Conservation (phyloP, 2,797 vertebrate genomes). For the Rhincodon typus region DNA sequence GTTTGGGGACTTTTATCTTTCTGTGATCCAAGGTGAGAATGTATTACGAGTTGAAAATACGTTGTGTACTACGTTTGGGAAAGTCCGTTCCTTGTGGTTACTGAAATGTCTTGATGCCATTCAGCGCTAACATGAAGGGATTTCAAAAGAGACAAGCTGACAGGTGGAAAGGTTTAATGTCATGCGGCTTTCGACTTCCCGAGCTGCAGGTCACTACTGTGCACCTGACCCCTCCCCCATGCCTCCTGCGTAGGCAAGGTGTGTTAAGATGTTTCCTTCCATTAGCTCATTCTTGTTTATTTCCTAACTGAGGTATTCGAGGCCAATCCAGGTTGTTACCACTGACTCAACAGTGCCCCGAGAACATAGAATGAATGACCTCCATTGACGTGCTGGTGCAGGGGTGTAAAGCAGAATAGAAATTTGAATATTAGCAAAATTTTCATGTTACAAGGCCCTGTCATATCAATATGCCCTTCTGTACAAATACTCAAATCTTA, state of each 20-base stretch:
- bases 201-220: not conserved
- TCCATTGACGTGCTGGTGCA: not conserved
- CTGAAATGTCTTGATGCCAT: constrained; percentile 14
- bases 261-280: not conserved
- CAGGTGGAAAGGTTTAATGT: not conserved
- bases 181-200: not conserved
- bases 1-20: constrained; percentile 5
- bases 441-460: not conserved
- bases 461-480: not conserved
- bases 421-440: not conserved
- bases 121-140: not conserved
- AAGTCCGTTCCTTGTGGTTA: constrained; percentile 13
- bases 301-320: not conserved
- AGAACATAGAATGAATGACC: not conserved
- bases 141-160: not conserved
- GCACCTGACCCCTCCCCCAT: too few relatives aligned
- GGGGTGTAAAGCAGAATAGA: not conserved
- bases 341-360: not conserved
- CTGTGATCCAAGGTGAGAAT: constrained; percentile 18
- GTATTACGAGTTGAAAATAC: not conserved
- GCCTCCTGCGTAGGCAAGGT: not conserved
- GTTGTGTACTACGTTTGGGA: not conserved
- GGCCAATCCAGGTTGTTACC: not conserved
- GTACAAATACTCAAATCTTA: not conserved
- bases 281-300: not conserved